phyloP scores from a whole-genome alignment of 2,113 vertebrate genomes.

The Sphyrna mokarran region DNA sequence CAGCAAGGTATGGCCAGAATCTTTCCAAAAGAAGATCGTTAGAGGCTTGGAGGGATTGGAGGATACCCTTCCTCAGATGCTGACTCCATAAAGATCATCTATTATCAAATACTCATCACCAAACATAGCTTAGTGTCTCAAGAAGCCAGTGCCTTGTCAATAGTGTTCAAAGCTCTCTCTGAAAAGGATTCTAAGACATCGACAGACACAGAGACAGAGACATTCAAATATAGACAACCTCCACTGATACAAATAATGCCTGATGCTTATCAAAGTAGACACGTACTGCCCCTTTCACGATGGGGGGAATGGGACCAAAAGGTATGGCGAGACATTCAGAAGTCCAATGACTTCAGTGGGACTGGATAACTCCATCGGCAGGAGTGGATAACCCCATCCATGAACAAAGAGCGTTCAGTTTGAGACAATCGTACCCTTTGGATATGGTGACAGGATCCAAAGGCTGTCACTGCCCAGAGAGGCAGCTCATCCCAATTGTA shows the following conservation, averaged over 20 bases:
- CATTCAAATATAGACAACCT: too few relatives aligned
- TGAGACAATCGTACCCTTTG: neutral
- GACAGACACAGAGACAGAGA: neutral
- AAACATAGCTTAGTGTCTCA: neutral
- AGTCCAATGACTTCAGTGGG: too few relatives aligned
- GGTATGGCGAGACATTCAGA: too few relatives aligned
- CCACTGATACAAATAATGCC: too few relatives aligned
- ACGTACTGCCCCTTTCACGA: neutral
- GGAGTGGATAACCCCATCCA: too few relatives aligned
- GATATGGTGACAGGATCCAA: neutral
- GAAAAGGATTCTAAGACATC: neutral
- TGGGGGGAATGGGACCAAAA: too few relatives aligned
- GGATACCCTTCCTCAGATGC: neutral
- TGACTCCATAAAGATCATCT: neutral
- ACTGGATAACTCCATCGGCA: too few relatives aligned
- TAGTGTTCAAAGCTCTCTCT: neutral
- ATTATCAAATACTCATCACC: neutral
- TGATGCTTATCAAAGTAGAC: neutral
- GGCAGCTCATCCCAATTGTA: too few relatives aligned
- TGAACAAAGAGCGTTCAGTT: neutral
- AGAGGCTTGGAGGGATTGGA: neutral
- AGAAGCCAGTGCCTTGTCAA: neutral
- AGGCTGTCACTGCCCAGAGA: neutral
- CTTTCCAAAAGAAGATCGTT: neutral
- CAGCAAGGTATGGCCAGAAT: neutral